phyloP scores from a whole-genome alignment of 2,888 invertebrate genomes.

The Empis livida region DNA sequence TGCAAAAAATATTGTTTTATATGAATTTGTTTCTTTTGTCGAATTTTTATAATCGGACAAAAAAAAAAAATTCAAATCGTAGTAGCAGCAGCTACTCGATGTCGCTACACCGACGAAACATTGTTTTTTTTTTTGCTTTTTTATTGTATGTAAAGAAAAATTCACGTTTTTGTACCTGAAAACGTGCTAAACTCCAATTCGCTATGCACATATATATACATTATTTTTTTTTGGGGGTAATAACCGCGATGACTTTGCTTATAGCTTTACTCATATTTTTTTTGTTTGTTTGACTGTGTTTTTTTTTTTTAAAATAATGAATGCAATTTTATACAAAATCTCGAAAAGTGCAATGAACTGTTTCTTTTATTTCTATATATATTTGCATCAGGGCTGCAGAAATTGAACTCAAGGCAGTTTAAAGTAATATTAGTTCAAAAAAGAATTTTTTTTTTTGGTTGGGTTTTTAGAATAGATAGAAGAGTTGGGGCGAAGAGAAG shows the following conservation, averaged over 20 bases:
- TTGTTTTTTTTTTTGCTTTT: too few relatives aligned
- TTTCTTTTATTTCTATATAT: background rate
- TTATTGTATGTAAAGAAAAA: background rate
- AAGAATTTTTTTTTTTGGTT: background rate
- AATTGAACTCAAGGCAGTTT: background rate
- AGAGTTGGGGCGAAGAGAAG: background rate
- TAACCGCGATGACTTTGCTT: too few relatives aligned
- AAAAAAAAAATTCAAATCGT: too few relatives aligned
- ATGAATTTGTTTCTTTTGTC: too few relatives aligned
- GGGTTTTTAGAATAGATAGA: background rate
- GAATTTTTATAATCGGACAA: too few relatives aligned
- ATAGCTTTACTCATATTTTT: background rate
- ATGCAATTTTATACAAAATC: background rate
- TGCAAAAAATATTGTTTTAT: too few relatives aligned
- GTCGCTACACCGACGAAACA: too few relatives aligned
- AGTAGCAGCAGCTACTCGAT: too few relatives aligned
- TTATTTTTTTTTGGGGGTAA: background rate
- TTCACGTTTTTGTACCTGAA: constrained; percentile 2
- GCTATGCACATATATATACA: background rate
- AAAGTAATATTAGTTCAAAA: too few relatives aligned
- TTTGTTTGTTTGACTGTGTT: background rate
- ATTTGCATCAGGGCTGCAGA: constrained; percentile 1
- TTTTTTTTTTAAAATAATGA: too few relatives aligned
- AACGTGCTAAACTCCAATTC: background rate
- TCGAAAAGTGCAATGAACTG: background rate